Conservation (phyloP, 2,888 invertebrate species). For the Chironomus riparius region DNA sequence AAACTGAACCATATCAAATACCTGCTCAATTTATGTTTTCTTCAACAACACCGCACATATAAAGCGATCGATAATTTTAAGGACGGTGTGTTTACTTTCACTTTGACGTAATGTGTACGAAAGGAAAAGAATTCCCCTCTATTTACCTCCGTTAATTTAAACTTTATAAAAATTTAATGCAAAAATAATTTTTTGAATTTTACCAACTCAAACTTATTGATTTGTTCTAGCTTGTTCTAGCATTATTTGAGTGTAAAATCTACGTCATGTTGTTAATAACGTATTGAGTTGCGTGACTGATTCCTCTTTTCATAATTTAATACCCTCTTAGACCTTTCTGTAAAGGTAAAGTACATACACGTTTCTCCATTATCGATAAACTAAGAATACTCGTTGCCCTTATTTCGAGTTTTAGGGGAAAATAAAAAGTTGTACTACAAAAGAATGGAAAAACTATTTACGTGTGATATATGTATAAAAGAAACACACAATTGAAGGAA, state of each 20-base stretch:
- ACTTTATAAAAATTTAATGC: too few species aligned
- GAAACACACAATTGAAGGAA: too few species aligned
- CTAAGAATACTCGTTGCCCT: not conserved
- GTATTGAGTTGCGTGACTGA: not conserved
- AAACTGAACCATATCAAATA: not conserved
- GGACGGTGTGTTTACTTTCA: conserved; percentile 22
- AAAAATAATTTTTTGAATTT: not conserved
- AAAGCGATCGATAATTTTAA: conserved; percentile 21
- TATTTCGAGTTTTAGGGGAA: not conserved
- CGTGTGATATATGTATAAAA: not conserved
- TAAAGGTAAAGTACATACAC: not conserved
- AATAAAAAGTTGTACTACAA: not conserved
- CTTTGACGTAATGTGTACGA: not conserved
- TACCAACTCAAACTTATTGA: not conserved
- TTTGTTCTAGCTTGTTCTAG: not conserved
- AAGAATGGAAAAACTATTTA: not conserved
- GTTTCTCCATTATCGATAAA: conserved; percentile 1
- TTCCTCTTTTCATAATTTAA: not conserved
- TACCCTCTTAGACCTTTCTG: not conserved
- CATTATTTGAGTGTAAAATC: not conserved
- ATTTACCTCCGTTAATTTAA: too few species aligned
- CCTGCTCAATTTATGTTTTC: not conserved
- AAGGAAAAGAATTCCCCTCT: not conserved
- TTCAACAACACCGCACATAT: not conserved
- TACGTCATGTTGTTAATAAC: not conserved